These are phyloP conservation scores for Fissipunctia ypsillon DNA, from an alignment of 2,888 invertebrate species.

Conservation along the genomic window DNA sequence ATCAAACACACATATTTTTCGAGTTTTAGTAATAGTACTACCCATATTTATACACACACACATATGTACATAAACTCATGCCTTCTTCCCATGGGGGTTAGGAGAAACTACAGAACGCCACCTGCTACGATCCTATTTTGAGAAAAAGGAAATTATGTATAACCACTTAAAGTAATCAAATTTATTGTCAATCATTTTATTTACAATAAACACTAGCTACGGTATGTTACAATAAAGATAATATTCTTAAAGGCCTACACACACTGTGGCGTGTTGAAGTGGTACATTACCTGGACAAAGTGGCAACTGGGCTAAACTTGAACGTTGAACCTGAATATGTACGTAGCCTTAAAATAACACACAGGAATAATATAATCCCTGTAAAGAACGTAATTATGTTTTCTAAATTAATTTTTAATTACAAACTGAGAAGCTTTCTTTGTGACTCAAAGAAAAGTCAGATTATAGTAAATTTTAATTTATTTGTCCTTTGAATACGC, in stretches of 20 bases:
- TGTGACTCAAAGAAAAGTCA: slow-evolving; percentile 35
- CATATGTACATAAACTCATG: background rate
- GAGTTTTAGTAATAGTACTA: background rate
- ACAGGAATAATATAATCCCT: background rate
- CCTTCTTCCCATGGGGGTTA: background rate
- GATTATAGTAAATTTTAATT: background rate
- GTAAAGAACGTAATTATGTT: slow-evolving; percentile 22
- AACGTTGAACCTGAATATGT: background rate
- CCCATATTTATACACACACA: background rate
- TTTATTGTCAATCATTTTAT: slow-evolving; percentile 90
- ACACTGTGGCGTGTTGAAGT: slow-evolving; percentile 36
- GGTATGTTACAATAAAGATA: slow-evolving; percentile 77
- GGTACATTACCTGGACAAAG: slow-evolving; percentile 41
- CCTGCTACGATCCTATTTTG: background rate
- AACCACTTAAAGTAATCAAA: slow-evolving; percentile 82
- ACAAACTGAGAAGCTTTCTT: slow-evolving; percentile 25
- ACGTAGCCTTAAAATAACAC: background rate
- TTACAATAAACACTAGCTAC: slow-evolving; percentile 86
- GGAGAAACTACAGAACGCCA: background rate
- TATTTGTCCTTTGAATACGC: background rate
- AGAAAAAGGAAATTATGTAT: slow-evolving; percentile 65
- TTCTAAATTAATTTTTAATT: slow-evolving; percentile 26
- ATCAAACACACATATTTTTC: too few species aligned
- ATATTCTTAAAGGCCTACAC: slow-evolving; percentile 64
- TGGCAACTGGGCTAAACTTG: background rate